A percentile compares a stretch with the other conserved stretches of the same genome.
phyloP scores from a whole-genome alignment of 2,888 invertebrate genomes.

The Cotesia congregata region DNA sequence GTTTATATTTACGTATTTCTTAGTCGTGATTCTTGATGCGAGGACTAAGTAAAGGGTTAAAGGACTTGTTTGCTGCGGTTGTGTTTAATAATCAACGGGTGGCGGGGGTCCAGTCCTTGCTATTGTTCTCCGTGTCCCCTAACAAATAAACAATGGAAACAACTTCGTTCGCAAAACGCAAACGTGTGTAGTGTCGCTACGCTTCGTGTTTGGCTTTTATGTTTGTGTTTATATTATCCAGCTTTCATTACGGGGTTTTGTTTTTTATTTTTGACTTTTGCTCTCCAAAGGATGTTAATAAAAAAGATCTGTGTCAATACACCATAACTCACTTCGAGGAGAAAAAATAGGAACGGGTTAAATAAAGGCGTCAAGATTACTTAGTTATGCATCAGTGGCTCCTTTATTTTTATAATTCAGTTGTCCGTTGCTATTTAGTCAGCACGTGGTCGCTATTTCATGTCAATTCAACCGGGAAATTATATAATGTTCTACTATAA shows the following conservation, averaged over 20 bases:
- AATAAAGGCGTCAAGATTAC: constrained; percentile 43
- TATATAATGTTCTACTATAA: too few relatives aligned
- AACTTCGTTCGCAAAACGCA: constrained; percentile 44
- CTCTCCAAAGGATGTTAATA: not conserved
- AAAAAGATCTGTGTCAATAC: not conserved
- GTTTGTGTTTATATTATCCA: constrained; percentile 27
- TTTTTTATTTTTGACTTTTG: not conserved
- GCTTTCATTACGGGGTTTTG: not conserved
- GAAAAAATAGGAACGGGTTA: constrained; percentile 33
- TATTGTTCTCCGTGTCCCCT: constrained; percentile 40
- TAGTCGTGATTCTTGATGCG: constrained; percentile 31
- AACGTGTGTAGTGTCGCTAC: constrained; percentile 24
- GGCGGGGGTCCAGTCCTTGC: constrained; percentile 18
- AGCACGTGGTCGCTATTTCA: constrained; percentile 11
- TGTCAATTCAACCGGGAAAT: not conserved
- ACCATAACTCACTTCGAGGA: not conserved
- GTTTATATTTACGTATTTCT: constrained; percentile 12
- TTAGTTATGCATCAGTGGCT: constrained; percentile 47
- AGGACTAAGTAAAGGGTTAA: not conserved
- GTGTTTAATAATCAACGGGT: constrained; percentile 11
- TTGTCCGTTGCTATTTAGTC: constrained; percentile 30
- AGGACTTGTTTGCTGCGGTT: not conserved
- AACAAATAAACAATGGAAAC: constrained; percentile 51
- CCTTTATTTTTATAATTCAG: constrained; percentile 42
- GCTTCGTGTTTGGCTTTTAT: constrained; percentile 34